These are phyloP conservation scores for Lytechinus pictus DNA, from an alignment of 35 echinoderm and acorn worm species.

Conservation along the genomic window DNA sequence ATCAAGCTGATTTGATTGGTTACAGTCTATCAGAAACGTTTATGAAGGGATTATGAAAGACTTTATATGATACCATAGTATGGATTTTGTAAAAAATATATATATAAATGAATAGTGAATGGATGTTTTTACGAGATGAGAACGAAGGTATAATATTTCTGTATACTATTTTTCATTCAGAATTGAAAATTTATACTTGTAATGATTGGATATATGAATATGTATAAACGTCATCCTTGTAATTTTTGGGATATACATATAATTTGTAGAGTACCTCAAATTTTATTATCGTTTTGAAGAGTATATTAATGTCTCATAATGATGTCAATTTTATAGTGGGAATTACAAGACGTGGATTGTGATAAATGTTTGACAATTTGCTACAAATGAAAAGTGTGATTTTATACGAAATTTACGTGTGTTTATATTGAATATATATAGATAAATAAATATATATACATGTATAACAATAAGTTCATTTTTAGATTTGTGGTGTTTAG, in stretches of 20 bases:
- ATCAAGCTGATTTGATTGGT: too few species aligned
- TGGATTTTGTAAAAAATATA: too few species aligned
- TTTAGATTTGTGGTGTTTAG: slow-evolving; percentile 25
- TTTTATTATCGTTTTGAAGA: not conserved
- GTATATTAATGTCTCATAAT: not conserved
- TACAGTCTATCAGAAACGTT: not conserved
- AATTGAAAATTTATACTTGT: slow-evolving; percentile 32
- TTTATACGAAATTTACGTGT: slow-evolving; percentile 57
- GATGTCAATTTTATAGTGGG: slow-evolving; percentile 15
- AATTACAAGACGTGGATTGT: slow-evolving; percentile 4
- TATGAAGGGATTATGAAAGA: not conserved
- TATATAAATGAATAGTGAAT: not conserved
- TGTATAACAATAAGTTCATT: not conserved
- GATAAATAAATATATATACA: slow-evolving; percentile 27
- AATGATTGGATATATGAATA: slow-evolving; percentile 11
- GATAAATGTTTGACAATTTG: slow-evolving; percentile 37
- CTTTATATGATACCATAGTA: not conserved
- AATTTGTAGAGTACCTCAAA: slow-evolving; percentile 35
- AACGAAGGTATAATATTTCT: not conserved
- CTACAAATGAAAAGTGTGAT: slow-evolving; percentile 54
- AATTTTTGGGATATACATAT: slow-evolving; percentile 28
- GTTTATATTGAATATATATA: slow-evolving; percentile 46
- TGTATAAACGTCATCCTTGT: not conserved
- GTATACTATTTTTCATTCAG: slow-evolving; percentile 21
- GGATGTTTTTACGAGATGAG: slow-evolving; percentile 3